Base-by-base conservation (phyloP, 2,888 invertebrate genomes). In the Scotopteryx bipunctaria region DNA sequence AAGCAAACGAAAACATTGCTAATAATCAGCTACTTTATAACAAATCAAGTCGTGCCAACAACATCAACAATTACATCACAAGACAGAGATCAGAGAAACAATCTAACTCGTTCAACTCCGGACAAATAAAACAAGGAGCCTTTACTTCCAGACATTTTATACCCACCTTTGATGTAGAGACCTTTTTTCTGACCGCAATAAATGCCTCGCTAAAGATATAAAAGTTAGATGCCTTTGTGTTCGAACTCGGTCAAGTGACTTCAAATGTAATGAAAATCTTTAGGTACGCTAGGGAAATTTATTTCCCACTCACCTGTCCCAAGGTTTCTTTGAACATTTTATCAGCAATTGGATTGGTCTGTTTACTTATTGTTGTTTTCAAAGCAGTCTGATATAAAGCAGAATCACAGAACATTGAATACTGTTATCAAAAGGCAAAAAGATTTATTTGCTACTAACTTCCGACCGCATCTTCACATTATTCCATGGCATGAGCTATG, bases 261-360 rank as follows among this genome's bases (percentile, higher is more conserved):
- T 67, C 66, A 72, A 72, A 78, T 73, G 79, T 81, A 85, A 87
- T 87, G 83, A 86, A 87, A 84, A 76, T 79, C 73, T 76, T 78
- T 70, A 71, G 71, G 71, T 69, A 64, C 64, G 67, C 69, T 69
- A 68, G 68, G 72, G 68, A 80, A 78, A 78, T 81, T 80, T 78
- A 77, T 78, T 67, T 72, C 65, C 67, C 72, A 74, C 78, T 77
- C 73, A 71, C 64, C 61, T 59, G 61, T 61, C 52, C 36, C 44
- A 52, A 35, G 45, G 55, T 55, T 63, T 61, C 63, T 68, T 68
- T 65, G 55, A 65, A 55, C 67, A 55, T 63, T 57, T 61, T 59
- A 63, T 59, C 56, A 47, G 57, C 56, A 38, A 55, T 57, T 50
- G 48, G 45, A 56, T 52, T 49, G 46, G 59, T 57, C n/a, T 63